Conservation (phyloP, 2,113 vertebrate species). For the Ariopsis seemanni region DNA sequence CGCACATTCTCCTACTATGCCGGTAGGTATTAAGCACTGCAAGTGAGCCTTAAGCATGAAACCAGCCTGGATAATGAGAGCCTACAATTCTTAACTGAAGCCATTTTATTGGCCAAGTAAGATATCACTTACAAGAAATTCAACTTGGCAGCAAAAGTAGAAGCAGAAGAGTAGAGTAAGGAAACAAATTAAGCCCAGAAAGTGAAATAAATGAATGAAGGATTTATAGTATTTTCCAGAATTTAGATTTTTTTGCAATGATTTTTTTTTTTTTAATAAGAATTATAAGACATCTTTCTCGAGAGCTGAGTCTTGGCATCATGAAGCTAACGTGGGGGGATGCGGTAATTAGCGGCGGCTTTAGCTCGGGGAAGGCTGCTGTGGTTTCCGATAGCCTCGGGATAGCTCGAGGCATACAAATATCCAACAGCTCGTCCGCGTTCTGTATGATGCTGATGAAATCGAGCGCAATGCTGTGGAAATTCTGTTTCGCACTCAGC, state of each 20-base stretch:
- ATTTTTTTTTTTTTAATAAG: neutral
- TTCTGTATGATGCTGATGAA: slow-evolving; percentile 80
- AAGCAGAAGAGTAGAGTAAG: neutral
- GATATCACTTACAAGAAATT: slow-evolving; percentile 16
- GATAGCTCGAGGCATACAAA: slow-evolving; percentile 64
- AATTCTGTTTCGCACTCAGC: slow-evolving; percentile 51
- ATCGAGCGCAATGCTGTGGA: slow-evolving; percentile 72
- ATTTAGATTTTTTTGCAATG: slow-evolving; percentile 12
- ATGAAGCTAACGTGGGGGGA: slow-evolving; percentile 48
- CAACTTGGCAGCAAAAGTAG: slow-evolving; percentile 1
- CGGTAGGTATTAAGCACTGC: slow-evolving; percentile 72
- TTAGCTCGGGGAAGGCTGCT: slow-evolving; percentile 51
- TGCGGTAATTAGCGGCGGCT: slow-evolving; percentile 55
- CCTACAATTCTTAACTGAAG: neutral
- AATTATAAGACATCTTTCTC: slow-evolving; percentile 29
- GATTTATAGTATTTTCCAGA: slow-evolving; percentile 24
- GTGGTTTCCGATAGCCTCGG: slow-evolving; percentile 66
- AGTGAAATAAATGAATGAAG: slow-evolving; percentile 22
- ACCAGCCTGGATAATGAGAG: neutral
- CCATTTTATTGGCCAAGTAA: slow-evolving; percentile 16
- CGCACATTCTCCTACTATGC: slow-evolving; percentile 92
- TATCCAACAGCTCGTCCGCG: slow-evolving; percentile 67
- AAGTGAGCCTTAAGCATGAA: neutral
- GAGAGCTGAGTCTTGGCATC: slow-evolving; percentile 37
- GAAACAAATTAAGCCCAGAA: slow-evolving; percentile 4